Percentiles rank a stretch among this genome's conserved stretches.
phyloP scores from a whole-genome alignment of 2,113 vertebrate species.

The Sylvia atricapilla region DNA sequence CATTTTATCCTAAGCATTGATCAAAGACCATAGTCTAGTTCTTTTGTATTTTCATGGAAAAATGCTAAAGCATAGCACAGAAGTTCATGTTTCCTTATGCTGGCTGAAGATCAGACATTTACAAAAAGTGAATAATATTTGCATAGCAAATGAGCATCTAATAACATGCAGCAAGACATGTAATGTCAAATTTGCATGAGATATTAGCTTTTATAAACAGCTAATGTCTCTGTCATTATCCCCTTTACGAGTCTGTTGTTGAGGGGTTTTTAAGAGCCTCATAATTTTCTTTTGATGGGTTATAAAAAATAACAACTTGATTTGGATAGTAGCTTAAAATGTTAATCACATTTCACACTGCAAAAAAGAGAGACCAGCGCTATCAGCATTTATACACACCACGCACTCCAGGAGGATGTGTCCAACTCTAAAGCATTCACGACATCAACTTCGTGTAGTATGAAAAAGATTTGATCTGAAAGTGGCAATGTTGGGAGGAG shows the following conservation, averaged over 20 bases:
- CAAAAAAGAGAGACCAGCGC: neutral
- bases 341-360: slow-evolving; percentile 37
- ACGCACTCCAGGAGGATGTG: neutral
- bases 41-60: slow-evolving; percentile 11
- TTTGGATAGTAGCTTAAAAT: slow-evolving; percentile 46
- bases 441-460: neutral
- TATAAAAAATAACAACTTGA: slow-evolving; percentile 48
- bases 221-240: slow-evolving; percentile 67
- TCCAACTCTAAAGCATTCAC: neutral
- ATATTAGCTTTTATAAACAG: slow-evolving; percentile 58
- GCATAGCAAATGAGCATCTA: slow-evolving; percentile 34
- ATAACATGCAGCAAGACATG: slow-evolving; percentile 28
- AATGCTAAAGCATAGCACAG: neutral
- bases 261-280: slow-evolving; percentile 32
- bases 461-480: neutral
- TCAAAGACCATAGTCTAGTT: neutral
- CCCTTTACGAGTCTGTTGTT: slow-evolving; percentile 32
- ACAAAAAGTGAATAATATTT: slow-evolving; percentile 47
- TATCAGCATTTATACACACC: neutral
- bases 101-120: slow-evolving; percentile 40
- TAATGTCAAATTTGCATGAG: slow-evolving; percentile 63
- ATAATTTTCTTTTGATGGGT: slow-evolving; percentile 56
- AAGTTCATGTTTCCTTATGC: neutral
- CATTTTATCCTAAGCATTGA: slow-evolving; percentile 4
- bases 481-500: neutral